A percentile compares a stretch with the other conserved stretches of the same genome.
phyloP scores from a whole-genome alignment of 2,113 vertebrate genomes.

The Antigone vipio region DNA sequence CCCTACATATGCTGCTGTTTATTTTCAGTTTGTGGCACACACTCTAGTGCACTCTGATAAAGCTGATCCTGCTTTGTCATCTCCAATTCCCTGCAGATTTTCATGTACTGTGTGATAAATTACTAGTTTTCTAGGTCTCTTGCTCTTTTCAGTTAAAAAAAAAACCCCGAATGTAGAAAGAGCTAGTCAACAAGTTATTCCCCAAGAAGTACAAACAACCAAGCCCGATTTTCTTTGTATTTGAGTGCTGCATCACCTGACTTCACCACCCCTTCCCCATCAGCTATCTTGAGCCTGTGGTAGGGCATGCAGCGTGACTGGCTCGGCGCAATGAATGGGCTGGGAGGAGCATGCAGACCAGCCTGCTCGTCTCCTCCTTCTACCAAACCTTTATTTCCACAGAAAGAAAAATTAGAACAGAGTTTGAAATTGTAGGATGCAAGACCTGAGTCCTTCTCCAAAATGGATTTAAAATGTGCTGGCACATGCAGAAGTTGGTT shows the following conservation, averaged over 20 bases:
- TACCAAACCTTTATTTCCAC: not conserved
- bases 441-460: not conserved
- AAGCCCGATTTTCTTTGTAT: not conserved
- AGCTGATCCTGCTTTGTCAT: slow-evolving; percentile 36
- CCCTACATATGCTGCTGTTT: not conserved
- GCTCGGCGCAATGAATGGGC: not conserved
- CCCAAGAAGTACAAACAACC: not conserved
- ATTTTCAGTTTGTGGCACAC: slow-evolving; percentile 16
- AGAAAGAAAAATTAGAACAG: not conserved
- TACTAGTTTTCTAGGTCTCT: slow-evolving; percentile 44
- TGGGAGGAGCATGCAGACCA: fast-evolving
- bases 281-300: not conserved
- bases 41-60: slow-evolving; percentile 17
- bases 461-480: not conserved
- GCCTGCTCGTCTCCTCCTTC: not conserved
- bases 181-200: not conserved
- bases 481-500: not conserved
- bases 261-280: not conserved
- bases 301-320: not conserved
- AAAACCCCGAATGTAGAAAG: not conserved
- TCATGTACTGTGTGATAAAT: slow-evolving; percentile 45
- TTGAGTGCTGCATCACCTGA: not conserved
- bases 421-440: not conserved
- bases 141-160: slow-evolving; percentile 13
- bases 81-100: slow-evolving; percentile 36